Evolutionary conservation across 2,888 invertebrate species (phyloP).

Genomic region (Prosopocoilus inquinatus): DNA sequence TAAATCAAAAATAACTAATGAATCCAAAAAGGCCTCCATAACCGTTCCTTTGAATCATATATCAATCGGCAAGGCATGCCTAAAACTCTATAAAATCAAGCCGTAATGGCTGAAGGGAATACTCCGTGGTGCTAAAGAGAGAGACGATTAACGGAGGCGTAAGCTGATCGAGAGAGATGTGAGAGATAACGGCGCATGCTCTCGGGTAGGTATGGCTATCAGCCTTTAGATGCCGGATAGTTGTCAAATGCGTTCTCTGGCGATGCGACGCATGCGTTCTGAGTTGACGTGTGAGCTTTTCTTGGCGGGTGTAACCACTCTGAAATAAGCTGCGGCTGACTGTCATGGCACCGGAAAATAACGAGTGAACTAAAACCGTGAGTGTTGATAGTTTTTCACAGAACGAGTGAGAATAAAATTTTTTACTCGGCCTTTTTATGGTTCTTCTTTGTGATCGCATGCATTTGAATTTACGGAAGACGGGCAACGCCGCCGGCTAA

Average conservation of each 20-base stretch:
- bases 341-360: slow-evolving; percentile 42
- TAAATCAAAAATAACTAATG: slow-evolving; percentile 46
- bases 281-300: slow-evolving; percentile 37
- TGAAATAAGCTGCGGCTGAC: slow-evolving; percentile 33
- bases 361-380: slow-evolving; percentile 31
- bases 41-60: slow-evolving; percentile 34
- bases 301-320: slow-evolving; percentile 48
- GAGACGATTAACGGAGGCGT: background rate
- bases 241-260: slow-evolving; percentile 31
- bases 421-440: background rate
- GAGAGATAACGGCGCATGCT: slow-evolving; percentile 37
- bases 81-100: slow-evolving; percentile 36
- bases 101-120: slow-evolving; percentile 35
- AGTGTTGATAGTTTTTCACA: slow-evolving; percentile 25
- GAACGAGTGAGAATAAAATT: background rate
- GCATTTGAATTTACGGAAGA: background rate
- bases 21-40: slow-evolving; percentile 41
- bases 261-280: slow-evolving; percentile 43
- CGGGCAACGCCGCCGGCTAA: background rate
- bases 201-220: slow-evolving; percentile 27
- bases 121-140: slow-evolving; percentile 22
- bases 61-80: slow-evolving; percentile 36
- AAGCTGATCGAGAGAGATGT: slow-evolving; percentile 15
- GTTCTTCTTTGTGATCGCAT: slow-evolving; percentile 1
- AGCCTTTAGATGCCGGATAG: slow-evolving; percentile 35